Base-by-base conservation (phyloP, 2,888 invertebrate species). In the Apodemia duryi region DNA sequence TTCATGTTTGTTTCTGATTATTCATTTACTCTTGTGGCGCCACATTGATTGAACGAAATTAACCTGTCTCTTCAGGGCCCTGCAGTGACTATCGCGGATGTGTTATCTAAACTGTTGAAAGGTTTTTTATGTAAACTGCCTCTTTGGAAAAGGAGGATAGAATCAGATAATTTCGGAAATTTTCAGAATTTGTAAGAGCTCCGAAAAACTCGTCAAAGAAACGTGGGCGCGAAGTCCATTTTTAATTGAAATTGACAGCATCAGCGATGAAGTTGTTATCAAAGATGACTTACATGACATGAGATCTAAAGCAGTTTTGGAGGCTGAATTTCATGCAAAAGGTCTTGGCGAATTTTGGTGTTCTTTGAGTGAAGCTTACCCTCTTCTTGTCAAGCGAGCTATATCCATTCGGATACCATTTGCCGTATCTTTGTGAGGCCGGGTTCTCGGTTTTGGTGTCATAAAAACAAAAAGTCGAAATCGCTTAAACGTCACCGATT, bases 1-100 rank as follows among this genome's bases (percentile, higher is more conserved):
- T 51, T 51, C 6, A 51, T 51, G 51, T 51, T 51, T 51, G 51
- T 51, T 51, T 21, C 51, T 51, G 51, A 51, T 51, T 51, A 6
- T 51, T 51, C 6, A 51, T 51, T 51, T 51, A 51, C 51, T 51
- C n/a, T 2, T 6, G n/a, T n/a, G n/a, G 1, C 9, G 9, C 46
- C 7, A 49, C 46, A 6, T 1, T 6, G 38, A 38, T 66, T 64
- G 54, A 66, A 66, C 54, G 64, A 64, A 52, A 66, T 64, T 64
- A 64, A 66, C 64, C 66, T 66, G 64, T 64, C 62, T 66, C 62
- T 66, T 66, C 64, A 65, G 62, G 63, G 51, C 52, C 49, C 66
- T 11, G 66, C 61, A 43, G 65, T 63, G 32, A 63, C 63, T 49
- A 63, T 51, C 35, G 51, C 32, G 51, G 63, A 63, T 63, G 63